These are phyloP conservation scores for Tyria jacobaeae DNA, from an alignment of 2,888 invertebrate species.

Conservation along the genomic window DNA sequence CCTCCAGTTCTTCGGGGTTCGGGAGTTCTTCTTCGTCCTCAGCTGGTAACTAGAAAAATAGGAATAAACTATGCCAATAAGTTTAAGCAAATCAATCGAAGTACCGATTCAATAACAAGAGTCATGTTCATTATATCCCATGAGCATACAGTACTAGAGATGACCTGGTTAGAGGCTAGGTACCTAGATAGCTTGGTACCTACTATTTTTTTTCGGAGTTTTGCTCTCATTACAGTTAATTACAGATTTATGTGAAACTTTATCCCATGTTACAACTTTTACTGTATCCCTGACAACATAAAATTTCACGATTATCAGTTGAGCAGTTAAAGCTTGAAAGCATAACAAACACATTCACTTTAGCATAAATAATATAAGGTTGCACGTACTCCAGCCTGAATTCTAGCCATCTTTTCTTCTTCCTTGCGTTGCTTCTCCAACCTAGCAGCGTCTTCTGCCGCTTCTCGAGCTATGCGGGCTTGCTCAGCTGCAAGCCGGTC, in stretches of 20 bases:
- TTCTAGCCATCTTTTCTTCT: constrained; percentile 77
- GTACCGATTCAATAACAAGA: neutral
- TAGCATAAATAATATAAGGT: too few species aligned
- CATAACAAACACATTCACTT: too few species aligned
- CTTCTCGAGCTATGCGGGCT: constrained; percentile 70
- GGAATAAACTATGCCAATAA: neutral
- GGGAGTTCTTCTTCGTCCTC: constrained; percentile 45
- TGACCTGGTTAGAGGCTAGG: too few species aligned
- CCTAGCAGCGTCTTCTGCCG: constrained; percentile 65
- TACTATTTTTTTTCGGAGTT: too few species aligned
- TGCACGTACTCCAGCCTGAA: constrained; percentile 71
- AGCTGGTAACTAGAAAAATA: constrained; percentile 66
- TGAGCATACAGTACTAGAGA: too few species aligned
- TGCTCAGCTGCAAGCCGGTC: constrained; percentile 72
- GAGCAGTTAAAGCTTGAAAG: too few species aligned
- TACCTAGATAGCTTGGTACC: too few species aligned
- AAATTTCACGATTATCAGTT: too few species aligned
- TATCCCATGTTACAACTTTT: too few species aligned
- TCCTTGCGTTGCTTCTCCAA: constrained; percentile 69
- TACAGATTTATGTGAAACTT: too few species aligned
- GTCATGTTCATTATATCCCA: too few species aligned
- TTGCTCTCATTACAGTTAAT: too few species aligned
- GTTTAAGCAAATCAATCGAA: neutral
- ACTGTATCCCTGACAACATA: neutral
- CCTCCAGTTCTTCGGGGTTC: constrained; percentile 54